Base-by-base conservation (phyloP, 2,113 vertebrate species). In the Scortum barcoo region DNA sequence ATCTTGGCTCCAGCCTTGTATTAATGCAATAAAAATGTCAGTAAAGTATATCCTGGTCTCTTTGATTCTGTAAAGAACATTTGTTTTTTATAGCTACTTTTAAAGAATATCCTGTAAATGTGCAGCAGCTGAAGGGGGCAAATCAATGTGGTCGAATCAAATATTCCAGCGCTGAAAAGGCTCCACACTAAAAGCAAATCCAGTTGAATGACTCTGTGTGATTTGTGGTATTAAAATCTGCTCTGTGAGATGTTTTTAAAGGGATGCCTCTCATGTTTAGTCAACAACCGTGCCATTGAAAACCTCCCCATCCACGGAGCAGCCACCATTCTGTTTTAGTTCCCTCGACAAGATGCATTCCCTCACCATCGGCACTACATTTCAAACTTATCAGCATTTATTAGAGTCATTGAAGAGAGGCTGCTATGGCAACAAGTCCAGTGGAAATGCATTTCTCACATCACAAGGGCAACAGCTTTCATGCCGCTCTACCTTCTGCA, bases 351-450 rank as follows among this genome's bases (percentile, higher is more conserved):
- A 73, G 60, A 78, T 22, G n/a, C 77, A 60, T 77, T 80, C 44
- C 33, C 63, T 80, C 70, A 74, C 58, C 73, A 72, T 72, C 65
- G 57, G 42, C 66, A 30, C 22, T 33, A 56, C 65, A 57, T 85
- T 84, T 85, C 54, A 84, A 83, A 83, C 75, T 73, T 81, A 76
- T 80, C 73, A 68, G 57, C 46, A 33, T 50, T 79, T 84, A 85
- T 84, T 68, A 42, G 13, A 86, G 33, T 74, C 42, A 76, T 16
- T 72, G 61, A 83, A 77, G 19, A 48, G 30, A 60, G 51, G 88
- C 82, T 92, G 84, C 88, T 69, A 88, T 90, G 82, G 83, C 83
- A 93, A 93, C 81, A 14, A 26, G 67, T 69, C 67, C 19, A 30
- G 57, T 72, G 57, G 53, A 83, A 80, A 77, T 71, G 48, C 72